A percentile compares a stretch with the other conserved stretches of the same genome.
These are phyloP conservation scores for Coelopa frigida DNA, from an alignment of 1,140 invertebrate species.

Conservation along the genomic window DNA sequence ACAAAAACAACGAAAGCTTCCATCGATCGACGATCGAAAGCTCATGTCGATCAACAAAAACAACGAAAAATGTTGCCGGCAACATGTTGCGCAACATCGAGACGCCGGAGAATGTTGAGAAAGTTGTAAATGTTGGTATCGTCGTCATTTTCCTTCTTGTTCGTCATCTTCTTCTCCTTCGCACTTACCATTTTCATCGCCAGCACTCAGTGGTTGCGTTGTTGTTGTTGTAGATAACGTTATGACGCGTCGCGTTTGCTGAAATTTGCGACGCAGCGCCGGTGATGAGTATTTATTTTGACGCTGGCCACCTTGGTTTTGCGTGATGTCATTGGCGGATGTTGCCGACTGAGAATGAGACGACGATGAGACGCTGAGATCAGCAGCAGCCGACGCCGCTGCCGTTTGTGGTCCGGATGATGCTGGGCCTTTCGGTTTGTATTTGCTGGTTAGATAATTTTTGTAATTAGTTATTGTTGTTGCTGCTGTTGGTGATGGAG, in stretches of 20 bases:
- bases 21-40: neutral
- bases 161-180: neutral
- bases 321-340: slow-evolving; percentile 18
- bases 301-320: slow-evolving; percentile 22
- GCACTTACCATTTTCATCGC: slow-evolving; percentile 31
- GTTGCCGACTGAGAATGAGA: slow-evolving; percentile 1
- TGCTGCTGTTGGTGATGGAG: neutral
- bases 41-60: neutral
- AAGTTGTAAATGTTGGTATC: too few relatives aligned
- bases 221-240: slow-evolving; percentile 29
- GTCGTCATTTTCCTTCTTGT: slow-evolving; percentile 4
- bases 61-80: neutral
- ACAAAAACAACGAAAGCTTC: too few relatives aligned
- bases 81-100: slow-evolving; percentile 4
- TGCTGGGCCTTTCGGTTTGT: too few relatives aligned
- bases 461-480: slow-evolving; percentile 2
- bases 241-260: slow-evolving; percentile 33
- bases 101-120: too few relatives aligned
- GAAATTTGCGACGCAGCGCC: slow-evolving; percentile 34
- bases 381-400: slow-evolving; percentile 6
- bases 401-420: too few relatives aligned
- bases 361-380: slow-evolving; percentile 2
- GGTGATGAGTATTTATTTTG: slow-evolving; percentile 16
- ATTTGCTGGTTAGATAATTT: slow-evolving; percentile 7
- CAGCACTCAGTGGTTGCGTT: slow-evolving; percentile 7